A percentile compares a stretch with the other conserved stretches of the same genome.
phyloP scores from a whole-genome alignment of 2,797 vertebrate genomes.

The Falco naumanni region DNA sequence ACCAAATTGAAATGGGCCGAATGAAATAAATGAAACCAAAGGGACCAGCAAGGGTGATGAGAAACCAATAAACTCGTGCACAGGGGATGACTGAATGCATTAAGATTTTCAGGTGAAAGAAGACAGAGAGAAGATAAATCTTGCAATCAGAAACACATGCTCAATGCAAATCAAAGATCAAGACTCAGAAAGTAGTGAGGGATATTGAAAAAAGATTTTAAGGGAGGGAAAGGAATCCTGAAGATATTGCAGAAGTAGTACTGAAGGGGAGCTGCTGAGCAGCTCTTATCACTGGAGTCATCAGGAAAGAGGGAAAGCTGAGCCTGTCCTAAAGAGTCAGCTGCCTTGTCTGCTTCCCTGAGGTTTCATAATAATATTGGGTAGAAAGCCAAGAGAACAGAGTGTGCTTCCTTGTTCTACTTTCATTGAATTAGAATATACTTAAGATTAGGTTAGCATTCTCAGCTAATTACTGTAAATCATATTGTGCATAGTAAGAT shows the following conservation, averaged over 20 bases:
- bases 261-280: neutral
- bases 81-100: neutral
- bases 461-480: neutral
- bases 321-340: neutral
- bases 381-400: neutral
- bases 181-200: neutral
- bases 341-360: neutral
- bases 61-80: too few relatives aligned
- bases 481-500: neutral
- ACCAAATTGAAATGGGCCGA: neutral
- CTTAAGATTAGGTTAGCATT: neutral
- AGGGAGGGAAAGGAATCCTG: neutral
- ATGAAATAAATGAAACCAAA: neutral
- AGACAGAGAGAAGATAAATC: fast-evolving
- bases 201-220: neutral
- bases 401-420: neutral
- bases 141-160: neutral
- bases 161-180: neutral
- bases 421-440: neutral
- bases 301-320: neutral
- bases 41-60: neutral
- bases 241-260: neutral
- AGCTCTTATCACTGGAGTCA: neutral
- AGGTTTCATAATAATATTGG: neutral
- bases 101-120: neutral